Conservation (phyloP, 2,888 invertebrate genomes). For the Brachynemurus nebulosus region DNA sequence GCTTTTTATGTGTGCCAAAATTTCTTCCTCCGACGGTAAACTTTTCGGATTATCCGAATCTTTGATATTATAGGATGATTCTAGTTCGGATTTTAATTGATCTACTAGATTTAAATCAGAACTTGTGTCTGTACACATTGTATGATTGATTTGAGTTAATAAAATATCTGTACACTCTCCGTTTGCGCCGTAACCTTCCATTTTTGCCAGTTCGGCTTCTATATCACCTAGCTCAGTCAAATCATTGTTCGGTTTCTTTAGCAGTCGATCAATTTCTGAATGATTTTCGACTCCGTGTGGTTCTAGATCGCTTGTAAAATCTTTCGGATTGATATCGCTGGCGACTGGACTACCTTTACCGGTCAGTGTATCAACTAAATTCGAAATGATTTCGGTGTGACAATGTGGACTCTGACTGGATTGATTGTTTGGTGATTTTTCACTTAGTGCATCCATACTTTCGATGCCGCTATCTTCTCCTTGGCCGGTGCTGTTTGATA, state of each 20-base stretch:
- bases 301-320: too few relatives aligned
- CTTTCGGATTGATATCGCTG: neutral
- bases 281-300: too few relatives aligned
- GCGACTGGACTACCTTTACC: conserved; percentile 1
- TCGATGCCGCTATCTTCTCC: conserved; percentile 87
- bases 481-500: conserved; percentile 34
- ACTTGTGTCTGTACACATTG: conserved; percentile 2
- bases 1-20: conserved; percentile 11
- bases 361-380: conserved; percentile 6
- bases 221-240: conserved; percentile 41
- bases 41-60: neutral
- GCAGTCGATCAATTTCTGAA: neutral
- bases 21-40: conserved; percentile 7
- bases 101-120: conserved; percentile 12
- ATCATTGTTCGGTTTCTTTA: conserved; percentile 1
- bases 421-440: conserved; percentile 81
- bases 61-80: conserved; percentile 7
- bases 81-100: conserved; percentile 13
- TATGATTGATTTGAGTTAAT: neutral
- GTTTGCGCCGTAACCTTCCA: conserved; percentile 41
- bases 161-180: conserved; percentile 22
- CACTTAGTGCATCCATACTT: conserved; percentile 86
- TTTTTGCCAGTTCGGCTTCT: conserved; percentile 56
- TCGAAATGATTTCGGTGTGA: conserved; percentile 32
- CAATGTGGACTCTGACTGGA: conserved; percentile 57